A percentile compares a stretch with the other conserved stretches of the same genome.
These are phyloP conservation scores for Rhodeus uyekii DNA, from an alignment of 2,797 vertebrate genomes.

Conservation along the genomic window DNA sequence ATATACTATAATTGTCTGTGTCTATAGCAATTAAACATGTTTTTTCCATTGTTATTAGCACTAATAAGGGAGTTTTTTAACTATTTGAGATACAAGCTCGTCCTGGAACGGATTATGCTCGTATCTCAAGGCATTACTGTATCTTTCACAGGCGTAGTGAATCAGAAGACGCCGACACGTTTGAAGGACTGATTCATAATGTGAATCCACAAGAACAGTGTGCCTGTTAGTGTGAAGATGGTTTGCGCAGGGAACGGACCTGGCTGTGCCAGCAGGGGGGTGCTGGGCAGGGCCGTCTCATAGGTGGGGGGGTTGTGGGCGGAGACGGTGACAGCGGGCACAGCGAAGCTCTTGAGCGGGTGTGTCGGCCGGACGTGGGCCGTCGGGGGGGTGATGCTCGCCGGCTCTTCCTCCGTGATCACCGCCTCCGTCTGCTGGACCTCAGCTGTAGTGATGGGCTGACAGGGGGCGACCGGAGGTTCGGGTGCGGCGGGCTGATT, in stretches of 20 bases:
- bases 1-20: too few relatives aligned
- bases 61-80: too few relatives aligned
- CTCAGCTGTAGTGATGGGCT: conserved; percentile 83
- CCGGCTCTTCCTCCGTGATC: conserved; percentile 80
- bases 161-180: too few relatives aligned
- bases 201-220: too few relatives aligned
- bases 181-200: too few relatives aligned
- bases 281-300: conserved; percentile 90
- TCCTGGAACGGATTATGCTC: too few relatives aligned
- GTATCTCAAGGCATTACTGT: too few relatives aligned
- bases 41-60: too few relatives aligned
- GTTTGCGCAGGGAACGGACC: conserved; percentile 70
- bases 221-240: too few relatives aligned
- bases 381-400: conserved; percentile 81
- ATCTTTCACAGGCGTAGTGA: too few relatives aligned
- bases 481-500: conserved; percentile 35
- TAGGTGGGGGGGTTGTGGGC: conserved; percentile 71
- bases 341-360: conserved; percentile 95
- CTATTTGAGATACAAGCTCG: too few relatives aligned
- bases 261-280: conserved; percentile 87
- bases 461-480: conserved; percentile 67
- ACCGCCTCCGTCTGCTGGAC: conserved; percentile 83
- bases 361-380: conserved; percentile 86
- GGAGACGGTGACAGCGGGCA: conserved; percentile 80
- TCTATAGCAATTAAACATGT: too few relatives aligned